Conservation (phyloP, 2,113 vertebrate genomes). For the Microcebus ravelobensis region DNA sequence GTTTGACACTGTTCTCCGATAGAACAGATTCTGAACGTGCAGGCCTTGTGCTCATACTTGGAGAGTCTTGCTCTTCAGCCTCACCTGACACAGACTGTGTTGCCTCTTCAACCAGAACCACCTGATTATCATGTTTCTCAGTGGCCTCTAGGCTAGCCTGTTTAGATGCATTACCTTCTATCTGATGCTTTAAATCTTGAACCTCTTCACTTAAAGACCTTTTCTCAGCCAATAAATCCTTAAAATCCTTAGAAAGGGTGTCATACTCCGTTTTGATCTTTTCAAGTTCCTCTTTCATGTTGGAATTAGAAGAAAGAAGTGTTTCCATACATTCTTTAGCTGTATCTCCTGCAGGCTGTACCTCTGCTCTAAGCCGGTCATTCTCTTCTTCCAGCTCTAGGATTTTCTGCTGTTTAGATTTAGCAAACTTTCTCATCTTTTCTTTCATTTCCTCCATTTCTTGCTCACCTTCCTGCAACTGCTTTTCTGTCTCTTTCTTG, state of each 20-base stretch:
- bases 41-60: rapidly evolving
- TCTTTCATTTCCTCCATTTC: constrained; percentile 94
- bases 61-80: constrained; percentile 58
- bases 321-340: constrained; percentile 60
- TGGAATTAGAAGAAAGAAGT: constrained; percentile 63
- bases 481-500: constrained; percentile 88
- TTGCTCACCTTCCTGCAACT: constrained; percentile 88
- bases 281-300: constrained; percentile 81
- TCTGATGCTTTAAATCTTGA: constrained; percentile 73
- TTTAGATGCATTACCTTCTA: constrained; percentile 79
- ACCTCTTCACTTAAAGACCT: constrained; percentile 79
- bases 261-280: constrained; percentile 66
- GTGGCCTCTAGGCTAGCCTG: constrained; percentile 68
- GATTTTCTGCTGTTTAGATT: constrained; percentile 98
- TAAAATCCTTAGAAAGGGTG: constrained; percentile 79
- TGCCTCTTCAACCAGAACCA: constrained; percentile 70
- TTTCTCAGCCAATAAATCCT: constrained; percentile 81
- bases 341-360: constrained; percentile 31
- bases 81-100: neutral
- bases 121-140: constrained; percentile 58
- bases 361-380: constrained; percentile 88
- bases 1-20: neutral
- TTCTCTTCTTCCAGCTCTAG: constrained; percentile 96
- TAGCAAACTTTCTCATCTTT: constrained; percentile 98
- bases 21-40: neutral